Evolutionary conservation across 2,888 invertebrate species (phyloP).

Genomic region (Scaptomyza polygonia): DNA sequence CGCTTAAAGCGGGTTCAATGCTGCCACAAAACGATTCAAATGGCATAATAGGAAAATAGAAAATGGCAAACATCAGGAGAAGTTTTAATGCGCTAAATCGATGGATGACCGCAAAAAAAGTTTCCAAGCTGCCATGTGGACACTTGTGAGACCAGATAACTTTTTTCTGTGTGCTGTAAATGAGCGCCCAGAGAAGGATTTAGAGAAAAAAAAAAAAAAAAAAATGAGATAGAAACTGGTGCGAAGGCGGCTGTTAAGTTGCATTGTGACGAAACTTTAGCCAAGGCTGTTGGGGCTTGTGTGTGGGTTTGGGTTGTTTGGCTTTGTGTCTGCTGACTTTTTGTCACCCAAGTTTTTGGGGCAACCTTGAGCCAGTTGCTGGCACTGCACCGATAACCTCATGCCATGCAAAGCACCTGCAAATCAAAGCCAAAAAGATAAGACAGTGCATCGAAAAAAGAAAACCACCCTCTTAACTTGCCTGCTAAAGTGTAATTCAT

Average conservation of each 20-base stretch:
- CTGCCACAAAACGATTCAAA: conserved; percentile 18
- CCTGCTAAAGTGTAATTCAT: conserved; percentile 54
- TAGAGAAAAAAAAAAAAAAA: no score
- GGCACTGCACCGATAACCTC: conserved; percentile 39
- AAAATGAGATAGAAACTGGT: neutral
- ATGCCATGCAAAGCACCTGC: conserved; percentile 39
- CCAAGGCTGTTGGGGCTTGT: conserved; percentile 28
- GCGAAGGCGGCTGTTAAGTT: conserved; percentile 20
- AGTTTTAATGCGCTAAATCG: conserved; percentile 76
- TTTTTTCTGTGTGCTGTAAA: conserved; percentile 61
- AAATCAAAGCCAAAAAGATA: conserved; percentile 40
- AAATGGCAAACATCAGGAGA: conserved; percentile 65
- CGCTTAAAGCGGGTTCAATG: conserved; percentile 22
- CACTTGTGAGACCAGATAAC: conserved; percentile 66
- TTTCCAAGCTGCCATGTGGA: conserved; percentile 58
- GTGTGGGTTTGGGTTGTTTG: conserved; percentile 14
- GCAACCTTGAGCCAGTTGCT: conserved; percentile 43
- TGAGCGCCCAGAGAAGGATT: conserved; percentile 45
- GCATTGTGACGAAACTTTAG: conserved; percentile 57
- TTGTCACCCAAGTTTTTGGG: conserved; percentile 27
- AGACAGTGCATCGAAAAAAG: conserved; percentile 3
- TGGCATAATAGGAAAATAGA: conserved; percentile 8
- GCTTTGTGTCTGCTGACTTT: conserved; percentile 42
- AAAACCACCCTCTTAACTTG: conserved; percentile 11
- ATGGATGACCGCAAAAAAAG: conserved; percentile 74